Evolutionary conservation across 2,797 vertebrate genomes (phyloP), one percentile per base, ranked within the genome.

Genomic region (Neoniphon sammara): DNA sequence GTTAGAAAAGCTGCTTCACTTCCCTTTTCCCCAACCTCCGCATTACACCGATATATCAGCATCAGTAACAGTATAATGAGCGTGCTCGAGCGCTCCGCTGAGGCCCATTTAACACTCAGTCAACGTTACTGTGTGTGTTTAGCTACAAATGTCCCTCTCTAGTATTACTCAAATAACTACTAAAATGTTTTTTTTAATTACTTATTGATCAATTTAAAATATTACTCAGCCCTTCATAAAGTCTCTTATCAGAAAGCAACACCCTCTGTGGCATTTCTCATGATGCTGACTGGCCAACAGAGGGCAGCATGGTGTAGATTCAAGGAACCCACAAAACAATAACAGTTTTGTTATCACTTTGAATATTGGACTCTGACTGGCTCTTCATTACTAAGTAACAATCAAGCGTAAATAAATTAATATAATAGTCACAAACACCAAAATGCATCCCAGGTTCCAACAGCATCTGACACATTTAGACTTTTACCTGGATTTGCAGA

Each of bases 261-360:
- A 11, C 39, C 25, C 21, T 47, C 5, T 23, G 1, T 17, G 15
- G 36, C 7, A 15, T 36, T 17, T 42, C 46, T 47, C 4, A 47
- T 17, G 46, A 18, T n/a, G 9, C 49, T 53, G 30, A 30, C 18
- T 25, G 50, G 1, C 82, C 91, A 87, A 70, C 84, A 92, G 91
- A 80, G 87, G 86, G 89, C 87, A 84, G 88, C 83, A 49, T 64
- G 63, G 67, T 39, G 77, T 74, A 67, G 66, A 85, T 77, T 20
- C 75, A 60, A 55, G 59, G 25, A 14, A 68, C 25, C 7, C 50
- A 54, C 65, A 64, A 73, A 77, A 60, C 25, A 30, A 71, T 30
- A 46, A 54, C 65, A 50, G 55, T 47, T 66, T 61, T 82, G 67
- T 62, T 64, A 23, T 15, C 73, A 31, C 46, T 31, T 47, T 52